Evolutionary conservation across 2,113 vertebrate genomes (phyloP).

Genomic region (Zosterops japonicus): DNA sequence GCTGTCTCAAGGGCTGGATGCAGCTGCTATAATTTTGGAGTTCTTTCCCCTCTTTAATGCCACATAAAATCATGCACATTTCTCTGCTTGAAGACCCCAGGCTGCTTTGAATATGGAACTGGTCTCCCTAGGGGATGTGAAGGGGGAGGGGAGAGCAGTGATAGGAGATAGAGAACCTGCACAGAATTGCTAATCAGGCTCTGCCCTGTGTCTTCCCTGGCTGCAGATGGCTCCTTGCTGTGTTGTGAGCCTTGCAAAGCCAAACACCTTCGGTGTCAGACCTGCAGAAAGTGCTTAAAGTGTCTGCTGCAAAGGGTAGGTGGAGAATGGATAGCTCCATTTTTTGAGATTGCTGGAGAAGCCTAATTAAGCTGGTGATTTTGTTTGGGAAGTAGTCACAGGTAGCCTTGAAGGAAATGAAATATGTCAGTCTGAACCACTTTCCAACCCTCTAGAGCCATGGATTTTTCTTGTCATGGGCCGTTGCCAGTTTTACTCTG

Average conservation of each 20-base stretch:
- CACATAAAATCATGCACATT: slow-evolving; percentile 64
- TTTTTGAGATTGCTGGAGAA: background rate
- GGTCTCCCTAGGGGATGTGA: slow-evolving; percentile 10
- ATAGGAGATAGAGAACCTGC: slow-evolving; percentile 49
- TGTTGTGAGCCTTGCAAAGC: background rate
- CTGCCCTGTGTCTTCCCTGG: slow-evolving; percentile 15
- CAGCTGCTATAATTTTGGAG: slow-evolving; percentile 66
- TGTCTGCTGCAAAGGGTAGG: background rate
- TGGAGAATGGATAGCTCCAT: background rate
- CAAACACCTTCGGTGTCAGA: slow-evolving; percentile 36
- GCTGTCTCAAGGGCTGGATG: slow-evolving; percentile 44
- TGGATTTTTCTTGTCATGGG: background rate
- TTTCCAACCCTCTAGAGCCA: background rate
- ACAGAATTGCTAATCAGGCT: slow-evolving; percentile 60
- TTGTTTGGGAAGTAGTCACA: background rate
- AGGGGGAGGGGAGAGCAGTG: slow-evolving; percentile 22
- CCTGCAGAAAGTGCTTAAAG: background rate
- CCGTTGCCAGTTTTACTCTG: background rate
- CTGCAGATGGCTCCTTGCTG: slow-evolving; percentile 58
- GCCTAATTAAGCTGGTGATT: background rate
- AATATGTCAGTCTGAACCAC: background rate
- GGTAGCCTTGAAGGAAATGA: background rate
- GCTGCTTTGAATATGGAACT: slow-evolving; percentile 71
- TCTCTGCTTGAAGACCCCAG: slow-evolving; percentile 70
- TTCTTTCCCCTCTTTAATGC: slow-evolving; percentile 56